These are phyloP conservation scores for Macrostomum lignano DNA, from an alignment of 1,140 invertebrate species.

Conservation along the genomic window DNA sequence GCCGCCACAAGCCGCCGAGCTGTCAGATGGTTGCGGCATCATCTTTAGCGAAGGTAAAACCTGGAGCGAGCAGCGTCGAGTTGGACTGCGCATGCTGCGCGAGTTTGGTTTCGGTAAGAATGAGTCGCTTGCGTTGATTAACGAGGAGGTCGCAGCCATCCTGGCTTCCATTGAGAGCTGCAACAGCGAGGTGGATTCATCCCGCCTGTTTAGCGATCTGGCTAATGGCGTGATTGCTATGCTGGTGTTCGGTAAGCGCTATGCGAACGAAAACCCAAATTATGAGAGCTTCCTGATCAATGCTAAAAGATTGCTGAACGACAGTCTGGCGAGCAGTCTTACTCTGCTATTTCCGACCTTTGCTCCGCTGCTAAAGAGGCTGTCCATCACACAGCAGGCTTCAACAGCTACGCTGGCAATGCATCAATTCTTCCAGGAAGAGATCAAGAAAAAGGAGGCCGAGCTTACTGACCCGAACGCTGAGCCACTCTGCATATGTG, in stretches of 20 bases:
- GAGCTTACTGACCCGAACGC: background rate
- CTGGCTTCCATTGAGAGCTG: slow-evolving; percentile 6
- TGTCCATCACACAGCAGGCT: no score
- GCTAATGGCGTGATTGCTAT: background rate
- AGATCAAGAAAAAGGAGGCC: background rate
- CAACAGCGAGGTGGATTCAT: background rate
- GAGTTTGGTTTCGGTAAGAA: slow-evolving; percentile 42
- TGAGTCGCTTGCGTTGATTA: slow-evolving; percentile 8
- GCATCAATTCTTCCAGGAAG: background rate
- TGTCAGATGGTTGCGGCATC: slow-evolving; percentile 37
- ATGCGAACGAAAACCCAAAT: background rate
- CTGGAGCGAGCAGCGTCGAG: slow-evolving; percentile 66
- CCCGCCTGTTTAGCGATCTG: background rate
- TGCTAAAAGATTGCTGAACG: background rate
- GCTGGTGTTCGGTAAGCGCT: background rate
- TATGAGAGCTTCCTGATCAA: background rate
- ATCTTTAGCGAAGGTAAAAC: slow-evolving; percentile 59
- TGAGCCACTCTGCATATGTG: background rate
- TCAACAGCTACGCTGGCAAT: no score
- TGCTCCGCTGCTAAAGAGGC: background rate
- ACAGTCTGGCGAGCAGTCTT: slow-evolving; percentile 1
- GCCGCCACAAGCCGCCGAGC: no score
- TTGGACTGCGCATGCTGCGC: slow-evolving; percentile 55
- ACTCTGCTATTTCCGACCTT: background rate
- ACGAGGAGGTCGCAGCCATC: slow-evolving; percentile 12